Conservation (phyloP, 2,888 invertebrate species). For the Petrolisthes cinctipes region DNA sequence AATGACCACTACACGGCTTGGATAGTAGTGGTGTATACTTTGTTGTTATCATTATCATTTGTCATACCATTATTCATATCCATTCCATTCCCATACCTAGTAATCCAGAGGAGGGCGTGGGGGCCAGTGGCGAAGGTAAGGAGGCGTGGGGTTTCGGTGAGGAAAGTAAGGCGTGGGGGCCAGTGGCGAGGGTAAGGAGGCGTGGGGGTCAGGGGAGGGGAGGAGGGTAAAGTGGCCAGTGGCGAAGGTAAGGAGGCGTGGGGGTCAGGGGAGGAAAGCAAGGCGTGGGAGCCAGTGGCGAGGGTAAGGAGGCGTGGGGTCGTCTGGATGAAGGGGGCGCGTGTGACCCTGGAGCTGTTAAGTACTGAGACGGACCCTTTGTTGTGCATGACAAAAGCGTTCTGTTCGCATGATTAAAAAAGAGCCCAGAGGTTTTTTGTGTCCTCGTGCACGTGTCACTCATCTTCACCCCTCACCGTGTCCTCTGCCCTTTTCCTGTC, state of each 20-base stretch:
- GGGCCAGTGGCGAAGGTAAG: background rate
- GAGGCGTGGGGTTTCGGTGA: background rate
- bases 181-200: background rate
- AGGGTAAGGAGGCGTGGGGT: background rate
- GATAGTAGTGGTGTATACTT: too few species aligned
- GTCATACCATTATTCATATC: too few species aligned
- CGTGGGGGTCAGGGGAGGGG: background rate
- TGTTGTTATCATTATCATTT: too few species aligned
- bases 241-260: background rate
- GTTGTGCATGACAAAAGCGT: background rate
- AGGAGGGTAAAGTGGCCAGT: background rate
- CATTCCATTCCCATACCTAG: too few species aligned
- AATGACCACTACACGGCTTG: too few species aligned
- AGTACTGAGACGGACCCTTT: background rate
- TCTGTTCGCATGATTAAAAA: slow-evolving; percentile 1
- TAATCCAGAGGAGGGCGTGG: background rate
- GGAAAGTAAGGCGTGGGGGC: too few species aligned
- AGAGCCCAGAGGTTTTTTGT: background rate
- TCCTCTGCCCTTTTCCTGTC: background rate
- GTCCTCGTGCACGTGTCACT: background rate
- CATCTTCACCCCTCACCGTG: background rate
- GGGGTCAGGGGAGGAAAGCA: too few species aligned
- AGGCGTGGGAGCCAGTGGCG: background rate
- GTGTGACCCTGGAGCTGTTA: background rate
- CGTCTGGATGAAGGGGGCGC: background rate